Percentiles rank a stretch among this genome's conserved stretches.
Conservation (phyloP, 2,797 vertebrate genomes). For the Fistularia commersonii region DNA sequence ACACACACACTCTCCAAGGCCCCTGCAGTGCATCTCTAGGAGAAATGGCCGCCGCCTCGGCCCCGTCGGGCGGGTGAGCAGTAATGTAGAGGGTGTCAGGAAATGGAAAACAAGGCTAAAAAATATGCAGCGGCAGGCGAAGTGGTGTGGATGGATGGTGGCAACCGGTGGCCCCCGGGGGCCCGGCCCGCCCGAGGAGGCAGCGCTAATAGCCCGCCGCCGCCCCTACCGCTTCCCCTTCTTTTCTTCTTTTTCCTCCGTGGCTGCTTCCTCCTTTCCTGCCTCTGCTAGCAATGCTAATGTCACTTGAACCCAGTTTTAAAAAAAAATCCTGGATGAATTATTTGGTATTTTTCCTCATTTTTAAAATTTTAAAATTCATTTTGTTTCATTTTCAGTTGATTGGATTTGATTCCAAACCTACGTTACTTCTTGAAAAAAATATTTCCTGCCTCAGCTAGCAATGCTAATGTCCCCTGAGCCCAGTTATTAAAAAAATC, state of each 20-base stretch:
- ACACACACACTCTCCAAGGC: constrained; percentile 35
- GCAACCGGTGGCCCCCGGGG: constrained; percentile 63
- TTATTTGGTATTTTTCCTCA: too few relatives aligned
- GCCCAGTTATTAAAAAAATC: too few relatives aligned
- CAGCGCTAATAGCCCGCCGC: constrained; percentile 70
- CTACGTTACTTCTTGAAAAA: too few relatives aligned
- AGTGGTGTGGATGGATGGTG: constrained; percentile 76
- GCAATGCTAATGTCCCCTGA: too few relatives aligned
- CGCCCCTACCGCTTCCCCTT: constrained; percentile 24
- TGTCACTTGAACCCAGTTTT: too few relatives aligned
- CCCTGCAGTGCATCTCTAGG: constrained; percentile 72
- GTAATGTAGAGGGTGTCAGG: constrained; percentile 77
- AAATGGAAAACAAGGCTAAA: constrained; percentile 77
- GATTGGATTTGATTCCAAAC: too few relatives aligned
- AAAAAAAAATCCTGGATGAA: too few relatives aligned
- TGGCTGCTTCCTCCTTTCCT: too few relatives aligned
- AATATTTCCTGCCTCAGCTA: too few relatives aligned
- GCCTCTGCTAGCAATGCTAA: too few relatives aligned
- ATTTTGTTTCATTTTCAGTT: too few relatives aligned
- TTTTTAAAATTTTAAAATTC: too few relatives aligned
- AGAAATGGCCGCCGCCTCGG: constrained; percentile 65
- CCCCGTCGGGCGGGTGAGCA: constrained; percentile 67
- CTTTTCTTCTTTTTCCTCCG: constrained; percentile 46
- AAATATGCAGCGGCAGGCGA: constrained; percentile 78
- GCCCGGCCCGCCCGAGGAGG: constrained; percentile 67